These are phyloP conservation scores for Trachops cirrhosus DNA, from an alignment of 2,797 vertebrate species.

Conservation along the genomic window DNA sequence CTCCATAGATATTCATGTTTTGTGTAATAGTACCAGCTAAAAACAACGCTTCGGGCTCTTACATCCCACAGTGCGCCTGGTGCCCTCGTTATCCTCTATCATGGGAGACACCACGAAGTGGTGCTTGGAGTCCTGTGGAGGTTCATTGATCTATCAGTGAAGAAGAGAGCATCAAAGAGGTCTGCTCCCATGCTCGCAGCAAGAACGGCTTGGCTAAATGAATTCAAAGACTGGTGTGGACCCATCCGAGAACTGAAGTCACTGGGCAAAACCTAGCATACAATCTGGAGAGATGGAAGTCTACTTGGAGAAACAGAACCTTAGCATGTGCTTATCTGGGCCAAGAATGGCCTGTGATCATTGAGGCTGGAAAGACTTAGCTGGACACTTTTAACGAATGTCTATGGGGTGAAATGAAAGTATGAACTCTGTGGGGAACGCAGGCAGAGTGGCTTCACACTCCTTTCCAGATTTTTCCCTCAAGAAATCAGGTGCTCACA, in stretches of 20 bases:
- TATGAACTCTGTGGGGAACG: neutral
- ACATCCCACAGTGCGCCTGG: neutral
- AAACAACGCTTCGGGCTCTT: neutral
- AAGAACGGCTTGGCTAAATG: neutral
- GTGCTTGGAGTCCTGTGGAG: neutral
- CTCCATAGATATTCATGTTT: neutral
- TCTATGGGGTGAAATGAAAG: neutral
- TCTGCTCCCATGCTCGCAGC: neutral
- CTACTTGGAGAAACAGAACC: neutral
- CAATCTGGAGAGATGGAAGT: neutral
- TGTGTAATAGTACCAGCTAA: too few relatives aligned
- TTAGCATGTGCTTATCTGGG: neutral
- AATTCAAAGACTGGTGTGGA: neutral
- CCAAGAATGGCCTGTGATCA: neutral
- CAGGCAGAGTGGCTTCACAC: neutral
- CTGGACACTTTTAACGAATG: neutral
- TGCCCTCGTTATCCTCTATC: neutral
- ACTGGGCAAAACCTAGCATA: neutral
- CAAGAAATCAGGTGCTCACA: neutral
- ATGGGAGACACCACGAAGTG: neutral
- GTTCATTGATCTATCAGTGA: neutral
- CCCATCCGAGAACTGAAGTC: neutral
- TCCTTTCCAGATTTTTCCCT: neutral
- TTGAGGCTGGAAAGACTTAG: neutral
- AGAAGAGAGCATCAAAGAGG: neutral